Percentiles rank a stretch among this genome's conserved stretches.
These are phyloP conservation scores for Euspilapteryx auroguttella DNA, from an alignment of 2,888 invertebrate species.

Conservation along the genomic window DNA sequence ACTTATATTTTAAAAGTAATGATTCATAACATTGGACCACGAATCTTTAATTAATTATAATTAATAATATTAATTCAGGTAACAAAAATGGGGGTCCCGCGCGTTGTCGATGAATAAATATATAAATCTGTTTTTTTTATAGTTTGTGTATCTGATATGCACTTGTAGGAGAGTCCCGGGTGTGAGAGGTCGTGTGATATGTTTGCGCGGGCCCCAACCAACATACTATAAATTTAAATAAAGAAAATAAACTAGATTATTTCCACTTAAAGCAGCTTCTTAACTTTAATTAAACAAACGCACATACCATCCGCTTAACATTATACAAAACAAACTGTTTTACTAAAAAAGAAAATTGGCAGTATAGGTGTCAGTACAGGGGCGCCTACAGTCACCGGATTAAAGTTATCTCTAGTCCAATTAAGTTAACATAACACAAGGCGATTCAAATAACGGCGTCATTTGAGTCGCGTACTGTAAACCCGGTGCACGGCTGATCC, in stretches of 20 bases:
- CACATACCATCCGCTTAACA: too few relatives aligned
- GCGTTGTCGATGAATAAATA: constrained; percentile 14
- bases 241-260: constrained; percentile 50
- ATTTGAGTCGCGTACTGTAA: too few relatives aligned
- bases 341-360: constrained; percentile 34
- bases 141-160: constrained; percentile 25
- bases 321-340: neutral
- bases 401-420: too few relatives aligned
- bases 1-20: constrained; percentile 49
- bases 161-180: too few relatives aligned
- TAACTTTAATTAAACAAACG: constrained; percentile 48
- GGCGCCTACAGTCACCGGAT: too few relatives aligned
- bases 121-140: constrained; percentile 9
- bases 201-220: constrained; percentile 24
- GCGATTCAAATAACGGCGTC: too few relatives aligned
- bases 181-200: too few relatives aligned
- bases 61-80: constrained; percentile 52
- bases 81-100: constrained; percentile 51
- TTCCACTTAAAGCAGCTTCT: constrained; percentile 42
- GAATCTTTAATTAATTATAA: constrained; percentile 52
- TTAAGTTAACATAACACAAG: too few relatives aligned
- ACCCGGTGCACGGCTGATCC: too few relatives aligned
- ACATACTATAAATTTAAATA: constrained; percentile 47
- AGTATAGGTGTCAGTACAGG: constrained; percentile 52
- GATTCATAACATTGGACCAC: constrained; percentile 62